A percentile compares a stretch with the other conserved stretches of the same genome.
Conservation (phyloP, 2,797 vertebrate genomes). For the Choloepus didactylus region DNA sequence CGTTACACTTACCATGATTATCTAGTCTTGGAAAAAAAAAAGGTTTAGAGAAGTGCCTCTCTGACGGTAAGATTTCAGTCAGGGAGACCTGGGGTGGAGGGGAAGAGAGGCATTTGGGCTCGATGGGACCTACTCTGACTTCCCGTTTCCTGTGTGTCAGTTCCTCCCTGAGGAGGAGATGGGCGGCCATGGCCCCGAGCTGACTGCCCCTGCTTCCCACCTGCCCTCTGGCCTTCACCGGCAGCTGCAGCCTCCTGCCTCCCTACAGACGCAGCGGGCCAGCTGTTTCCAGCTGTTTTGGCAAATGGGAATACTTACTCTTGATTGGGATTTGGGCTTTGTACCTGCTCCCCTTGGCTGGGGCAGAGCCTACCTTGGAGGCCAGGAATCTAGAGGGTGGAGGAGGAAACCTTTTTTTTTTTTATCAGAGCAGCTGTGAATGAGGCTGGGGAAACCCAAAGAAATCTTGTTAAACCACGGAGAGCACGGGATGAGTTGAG, state of each 20-base stretch:
- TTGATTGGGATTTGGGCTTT: constrained; percentile 32
- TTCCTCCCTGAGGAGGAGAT: neutral
- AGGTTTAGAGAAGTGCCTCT: neutral
- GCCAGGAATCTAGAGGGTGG: neutral
- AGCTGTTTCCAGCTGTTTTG: constrained; percentile 67
- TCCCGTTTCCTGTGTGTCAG: neutral
- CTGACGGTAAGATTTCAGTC: neutral
- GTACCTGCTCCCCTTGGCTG: constrained; percentile 64
- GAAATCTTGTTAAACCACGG: neutral
- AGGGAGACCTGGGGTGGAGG: neutral
- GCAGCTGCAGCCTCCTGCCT: neutral
- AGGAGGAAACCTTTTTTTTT: neutral
- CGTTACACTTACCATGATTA: neutral
- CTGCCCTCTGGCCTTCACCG: no score
- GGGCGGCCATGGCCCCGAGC: neutral
- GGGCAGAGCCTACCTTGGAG: neutral
- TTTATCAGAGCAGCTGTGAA: neutral
- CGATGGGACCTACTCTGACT: neutral
- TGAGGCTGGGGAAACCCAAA: neutral
- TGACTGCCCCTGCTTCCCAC: neutral
- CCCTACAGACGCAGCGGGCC: neutral
- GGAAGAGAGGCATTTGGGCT: neutral
- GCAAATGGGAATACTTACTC: constrained; percentile 7
- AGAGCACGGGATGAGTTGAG: neutral
- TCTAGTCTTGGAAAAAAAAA: neutral